Evolutionary conservation across 2,797 vertebrate genomes (phyloP).

Genomic region (Rhodeus uyekii): DNA sequence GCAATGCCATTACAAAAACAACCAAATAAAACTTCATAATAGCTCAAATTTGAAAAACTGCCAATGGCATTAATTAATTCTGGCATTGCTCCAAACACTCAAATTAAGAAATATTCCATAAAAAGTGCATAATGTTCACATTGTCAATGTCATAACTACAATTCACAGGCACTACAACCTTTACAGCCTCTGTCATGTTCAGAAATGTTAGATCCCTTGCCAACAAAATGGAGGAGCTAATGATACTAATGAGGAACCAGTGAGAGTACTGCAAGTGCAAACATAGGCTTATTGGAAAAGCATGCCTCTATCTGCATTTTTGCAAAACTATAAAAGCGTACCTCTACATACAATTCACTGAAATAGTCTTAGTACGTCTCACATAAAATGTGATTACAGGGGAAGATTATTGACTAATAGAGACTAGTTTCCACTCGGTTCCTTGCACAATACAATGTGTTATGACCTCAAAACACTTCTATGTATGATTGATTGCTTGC

Average conservation of each 20-base stretch:
- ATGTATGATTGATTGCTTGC: background rate
- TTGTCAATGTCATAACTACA: conserved; percentile 1
- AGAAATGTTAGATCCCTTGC: conserved; percentile 26
- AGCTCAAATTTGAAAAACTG: background rate
- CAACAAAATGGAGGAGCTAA: conserved; percentile 15
- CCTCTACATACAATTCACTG: background rate
- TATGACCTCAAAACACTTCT: background rate
- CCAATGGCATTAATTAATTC: background rate
- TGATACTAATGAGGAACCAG: conserved; percentile 18
- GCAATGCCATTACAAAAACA: background rate
- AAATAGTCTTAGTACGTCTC: too few relatives aligned
- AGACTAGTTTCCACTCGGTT: too few relatives aligned
- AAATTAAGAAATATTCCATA: background rate
- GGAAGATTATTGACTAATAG: background rate
- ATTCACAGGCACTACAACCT: background rate
- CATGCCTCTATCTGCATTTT: background rate
- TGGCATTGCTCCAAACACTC: background rate
- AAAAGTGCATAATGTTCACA: background rate
- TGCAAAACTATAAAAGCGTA: background rate
- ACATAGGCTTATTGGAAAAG: background rate
- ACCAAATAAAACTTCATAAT: background rate
- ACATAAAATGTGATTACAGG: background rate
- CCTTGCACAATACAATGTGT: too few relatives aligned
- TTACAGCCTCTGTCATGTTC: background rate
- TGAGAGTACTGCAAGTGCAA: background rate